Conservation (phyloP, 2,113 vertebrate genomes). For the Vimba vimba region DNA sequence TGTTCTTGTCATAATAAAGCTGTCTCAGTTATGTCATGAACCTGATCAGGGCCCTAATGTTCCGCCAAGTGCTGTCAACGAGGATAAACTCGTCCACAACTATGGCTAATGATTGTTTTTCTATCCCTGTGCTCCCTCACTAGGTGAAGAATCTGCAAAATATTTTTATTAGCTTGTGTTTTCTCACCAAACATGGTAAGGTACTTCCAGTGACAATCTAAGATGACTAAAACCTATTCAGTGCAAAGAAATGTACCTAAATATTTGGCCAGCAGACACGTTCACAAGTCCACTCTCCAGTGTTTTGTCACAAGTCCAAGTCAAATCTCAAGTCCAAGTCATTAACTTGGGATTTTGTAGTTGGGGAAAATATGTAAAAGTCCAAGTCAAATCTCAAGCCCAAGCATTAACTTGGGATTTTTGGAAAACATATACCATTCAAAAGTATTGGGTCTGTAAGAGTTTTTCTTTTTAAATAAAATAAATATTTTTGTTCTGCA, state of each 20-base stretch:
- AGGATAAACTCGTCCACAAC: slow-evolving; percentile 43
- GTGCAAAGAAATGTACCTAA: neutral
- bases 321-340: neutral
- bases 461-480: no score
- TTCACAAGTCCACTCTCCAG: neutral
- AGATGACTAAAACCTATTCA: slow-evolving; percentile 5
- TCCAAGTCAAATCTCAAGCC: no score
- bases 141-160: slow-evolving; percentile 22
- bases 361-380: no score
- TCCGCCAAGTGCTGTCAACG: slow-evolving; percentile 46
- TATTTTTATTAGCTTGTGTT: slow-evolving; percentile 13
- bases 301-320: neutral
- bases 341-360: neutral
- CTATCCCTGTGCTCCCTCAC: slow-evolving; percentile 21
- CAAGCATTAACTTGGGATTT: neutral
- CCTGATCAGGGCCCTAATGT: slow-evolving; percentile 46
- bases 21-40: slow-evolving; percentile 46
- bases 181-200: neutral
- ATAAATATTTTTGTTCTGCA: no score
- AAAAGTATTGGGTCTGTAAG: no score
- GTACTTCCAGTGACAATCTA: neutral
- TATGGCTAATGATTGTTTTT: slow-evolving; percentile 49
- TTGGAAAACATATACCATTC: no score
- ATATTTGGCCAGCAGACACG: slow-evolving; percentile 21
- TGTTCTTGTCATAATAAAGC: slow-evolving; percentile 55